phyloP scores from a whole-genome alignment of 1,140 invertebrate species.

The Hylaeus anthracinus region DNA sequence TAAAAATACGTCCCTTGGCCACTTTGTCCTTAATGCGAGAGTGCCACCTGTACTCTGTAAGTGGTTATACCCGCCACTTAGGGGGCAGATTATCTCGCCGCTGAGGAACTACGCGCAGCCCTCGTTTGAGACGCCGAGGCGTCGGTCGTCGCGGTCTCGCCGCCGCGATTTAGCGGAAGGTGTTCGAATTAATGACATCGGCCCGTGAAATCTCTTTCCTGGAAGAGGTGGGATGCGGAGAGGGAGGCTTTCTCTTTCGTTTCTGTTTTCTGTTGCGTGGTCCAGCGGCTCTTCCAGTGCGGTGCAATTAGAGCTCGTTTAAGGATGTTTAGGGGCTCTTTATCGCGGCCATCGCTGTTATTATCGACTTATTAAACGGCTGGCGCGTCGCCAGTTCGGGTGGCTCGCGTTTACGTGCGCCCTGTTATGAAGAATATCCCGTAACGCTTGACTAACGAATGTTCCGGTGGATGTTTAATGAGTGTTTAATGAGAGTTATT shows the following conservation, averaged over 20 bases:
- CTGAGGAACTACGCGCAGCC: constrained; percentile 42
- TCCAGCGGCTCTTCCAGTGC: constrained; percentile 38
- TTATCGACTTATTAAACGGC: constrained; percentile 79
- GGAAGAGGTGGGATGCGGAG: background rate
- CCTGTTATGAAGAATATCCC: background rate
- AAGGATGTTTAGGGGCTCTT: constrained; percentile 76
- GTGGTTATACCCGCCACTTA: constrained; percentile 57
- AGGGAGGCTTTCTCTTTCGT: constrained; percentile 25
- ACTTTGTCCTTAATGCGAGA: constrained; percentile 52
- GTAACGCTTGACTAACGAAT: too few relatives aligned
- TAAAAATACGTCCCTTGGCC: constrained; percentile 54
- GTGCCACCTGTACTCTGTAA: constrained; percentile 47
- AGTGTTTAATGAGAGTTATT: too few relatives aligned
- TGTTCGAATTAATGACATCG: constrained; percentile 73
- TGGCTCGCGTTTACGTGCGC: background rate
- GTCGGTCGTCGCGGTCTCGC: background rate
- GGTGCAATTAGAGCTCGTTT: constrained; percentile 79
- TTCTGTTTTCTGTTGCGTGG: constrained; percentile 40
- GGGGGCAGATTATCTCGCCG: constrained; percentile 61
- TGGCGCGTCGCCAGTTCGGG: constrained; percentile 11
- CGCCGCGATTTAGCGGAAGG: constrained; percentile 66
- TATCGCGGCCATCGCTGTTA: constrained; percentile 78
- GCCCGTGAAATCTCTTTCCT: constrained; percentile 53
- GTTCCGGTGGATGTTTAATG: too few relatives aligned
- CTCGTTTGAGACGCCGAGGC: constrained; percentile 46